Percentiles rank a stretch among this genome's conserved stretches.
Evolutionary conservation across 2,113 vertebrate species (phyloP).

Genomic region (Fulica atra): DNA sequence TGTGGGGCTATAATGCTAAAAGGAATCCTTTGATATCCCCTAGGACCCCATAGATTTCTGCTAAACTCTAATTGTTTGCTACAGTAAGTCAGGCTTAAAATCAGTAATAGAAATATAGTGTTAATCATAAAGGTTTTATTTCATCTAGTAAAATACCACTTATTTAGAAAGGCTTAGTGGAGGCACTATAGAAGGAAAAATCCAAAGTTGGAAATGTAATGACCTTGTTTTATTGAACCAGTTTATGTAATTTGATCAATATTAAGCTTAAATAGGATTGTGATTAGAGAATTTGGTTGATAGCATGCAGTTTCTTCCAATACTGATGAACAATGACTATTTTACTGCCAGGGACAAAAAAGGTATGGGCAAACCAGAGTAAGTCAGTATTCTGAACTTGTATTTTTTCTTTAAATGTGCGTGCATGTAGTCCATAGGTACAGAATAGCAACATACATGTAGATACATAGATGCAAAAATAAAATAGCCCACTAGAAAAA

Average conservation of each 20-base stretch:
- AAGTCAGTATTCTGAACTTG: not conserved
- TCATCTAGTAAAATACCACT: not conserved
- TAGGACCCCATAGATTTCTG: not conserved
- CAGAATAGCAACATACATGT: not conserved
- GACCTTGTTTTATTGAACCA: conserved; percentile 57
- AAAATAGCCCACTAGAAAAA: not conserved
- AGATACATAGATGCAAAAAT: not conserved
- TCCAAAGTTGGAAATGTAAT: conserved; percentile 20
- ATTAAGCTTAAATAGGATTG: conserved; percentile 37
- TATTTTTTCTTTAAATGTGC: not conserved
- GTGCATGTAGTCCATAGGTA: not conserved
- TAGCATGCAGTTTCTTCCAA: conserved; percentile 32
- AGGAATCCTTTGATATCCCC: not conserved
- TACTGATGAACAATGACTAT: not conserved
- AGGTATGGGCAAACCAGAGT: not conserved
- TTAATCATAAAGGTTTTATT: conserved; percentile 28
- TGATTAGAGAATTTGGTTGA: conserved; percentile 40
- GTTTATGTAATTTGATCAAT: conserved; percentile 64
- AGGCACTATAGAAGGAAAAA: not conserved
- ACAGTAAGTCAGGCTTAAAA: conserved; percentile 27
- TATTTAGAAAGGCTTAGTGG: conserved; percentile 11
- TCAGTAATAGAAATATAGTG: not conserved
- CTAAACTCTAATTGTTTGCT: not conserved
- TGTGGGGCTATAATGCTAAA: not conserved
- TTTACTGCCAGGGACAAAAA: not conserved